Percentiles rank a stretch among this genome's conserved stretches.
phyloP scores from a whole-genome alignment of 1,140 invertebrate genomes.

The Meloidogyne chitwoodi region DNA sequence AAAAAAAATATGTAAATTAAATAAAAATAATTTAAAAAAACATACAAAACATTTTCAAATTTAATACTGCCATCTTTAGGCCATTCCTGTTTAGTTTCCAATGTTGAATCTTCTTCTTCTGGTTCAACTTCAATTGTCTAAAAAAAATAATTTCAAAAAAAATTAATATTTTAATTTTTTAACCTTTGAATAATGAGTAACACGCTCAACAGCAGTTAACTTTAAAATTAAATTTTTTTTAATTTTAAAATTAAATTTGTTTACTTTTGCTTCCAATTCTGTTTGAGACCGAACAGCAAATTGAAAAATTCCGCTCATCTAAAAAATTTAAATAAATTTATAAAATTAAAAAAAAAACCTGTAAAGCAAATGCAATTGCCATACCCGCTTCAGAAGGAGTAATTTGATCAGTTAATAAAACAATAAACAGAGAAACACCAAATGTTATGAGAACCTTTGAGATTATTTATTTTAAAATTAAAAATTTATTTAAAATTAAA shows the following conservation, averaged over 20 bases:
- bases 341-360: slow-evolving; percentile 12
- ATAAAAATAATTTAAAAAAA: slow-evolving; percentile 16
- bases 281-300: slow-evolving; percentile 68
- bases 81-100: slow-evolving; percentile 41
- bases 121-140: slow-evolving; percentile 50
- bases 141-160: no score
- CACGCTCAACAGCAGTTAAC: slow-evolving; percentile 69
- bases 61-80: slow-evolving; percentile 44
- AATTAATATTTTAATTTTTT: background rate
- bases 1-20: slow-evolving; percentile 15
- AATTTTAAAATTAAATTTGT: no score
- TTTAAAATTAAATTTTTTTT: background rate
- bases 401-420: slow-evolving; percentile 65
- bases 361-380: slow-evolving; percentile 68
- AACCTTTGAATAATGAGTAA: slow-evolving; percentile 64
- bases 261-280: slow-evolving; percentile 67
- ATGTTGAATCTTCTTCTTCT: slow-evolving; percentile 25
- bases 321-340: slow-evolving; percentile 16
- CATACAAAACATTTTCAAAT: slow-evolving; percentile 53
- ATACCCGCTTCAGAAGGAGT: slow-evolving; percentile 69
- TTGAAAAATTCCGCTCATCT: slow-evolving; percentile 70
- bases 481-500: slow-evolving; percentile 62
- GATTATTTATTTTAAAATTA: slow-evolving; percentile 62
- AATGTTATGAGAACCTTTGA: slow-evolving; percentile 63
- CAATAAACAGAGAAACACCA: slow-evolving; percentile 65